Conservation (phyloP, 2,888 invertebrate species). For the Drosophila pseudotalamancana region DNA sequence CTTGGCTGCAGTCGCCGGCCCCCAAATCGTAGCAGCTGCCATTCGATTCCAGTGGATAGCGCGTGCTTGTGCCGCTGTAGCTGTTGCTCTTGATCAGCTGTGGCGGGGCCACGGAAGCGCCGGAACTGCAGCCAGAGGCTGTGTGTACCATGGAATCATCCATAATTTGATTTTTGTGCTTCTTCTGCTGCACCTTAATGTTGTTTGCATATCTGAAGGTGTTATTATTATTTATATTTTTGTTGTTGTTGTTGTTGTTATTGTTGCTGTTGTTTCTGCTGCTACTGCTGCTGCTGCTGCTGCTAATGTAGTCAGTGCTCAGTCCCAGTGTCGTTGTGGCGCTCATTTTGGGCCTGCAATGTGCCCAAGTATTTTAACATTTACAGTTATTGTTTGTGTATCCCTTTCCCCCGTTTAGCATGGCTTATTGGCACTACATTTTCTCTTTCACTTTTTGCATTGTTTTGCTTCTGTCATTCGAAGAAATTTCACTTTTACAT, state of each 20-base stretch:
- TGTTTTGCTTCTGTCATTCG: conserved; percentile 33
- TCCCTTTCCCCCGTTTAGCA: conserved; percentile 16
- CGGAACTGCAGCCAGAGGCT: conserved; percentile 10
- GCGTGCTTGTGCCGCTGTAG: conserved; percentile 49
- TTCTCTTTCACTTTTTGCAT: conserved; percentile 54
- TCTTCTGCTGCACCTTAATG: conserved; percentile 29
- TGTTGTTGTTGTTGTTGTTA: conserved; percentile 10
- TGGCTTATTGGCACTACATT: conserved; percentile 5
- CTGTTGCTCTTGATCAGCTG: conserved; percentile 73
- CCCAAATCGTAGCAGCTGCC: conserved; percentile 1
- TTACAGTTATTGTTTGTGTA: conserved; percentile 40
- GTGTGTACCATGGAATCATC: conserved; percentile 41
- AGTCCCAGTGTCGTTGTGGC: conserved; percentile 24
- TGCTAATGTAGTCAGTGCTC: conserved; percentile 22
- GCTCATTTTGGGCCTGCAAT: conserved; percentile 33
- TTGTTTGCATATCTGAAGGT: conserved; percentile 54
- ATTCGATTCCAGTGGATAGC: conserved; percentile 22
- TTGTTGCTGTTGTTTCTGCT: conserved; percentile 21
- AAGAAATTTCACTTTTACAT: conserved; percentile 38
- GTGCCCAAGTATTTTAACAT: conserved; percentile 23
- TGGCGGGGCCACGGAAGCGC: conserved; percentile 19
- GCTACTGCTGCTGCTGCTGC: neutral
- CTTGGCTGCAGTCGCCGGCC: neutral
- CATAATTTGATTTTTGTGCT: conserved; percentile 20
- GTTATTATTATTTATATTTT: conserved; percentile 3